phyloP scores from a whole-genome alignment of 1,140 invertebrate genomes.

The Cherax quadricarinatus region DNA sequence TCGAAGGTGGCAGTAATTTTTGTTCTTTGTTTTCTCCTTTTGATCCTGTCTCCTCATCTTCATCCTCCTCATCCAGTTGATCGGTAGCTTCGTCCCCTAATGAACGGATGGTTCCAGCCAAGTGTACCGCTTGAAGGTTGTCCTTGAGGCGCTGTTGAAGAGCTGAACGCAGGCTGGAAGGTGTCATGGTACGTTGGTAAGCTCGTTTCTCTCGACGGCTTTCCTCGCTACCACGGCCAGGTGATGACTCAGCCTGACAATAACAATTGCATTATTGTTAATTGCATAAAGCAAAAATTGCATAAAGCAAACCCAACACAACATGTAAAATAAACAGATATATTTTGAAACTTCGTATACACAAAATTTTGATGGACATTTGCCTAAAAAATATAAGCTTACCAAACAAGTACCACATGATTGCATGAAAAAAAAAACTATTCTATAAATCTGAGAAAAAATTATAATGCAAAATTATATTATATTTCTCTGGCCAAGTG shows the following conservation, averaged over 20 bases:
- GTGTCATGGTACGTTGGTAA: conserved; percentile 74
- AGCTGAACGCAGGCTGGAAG: conserved; percentile 72
- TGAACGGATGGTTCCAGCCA: conserved; percentile 73
- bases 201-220: conserved; percentile 70
- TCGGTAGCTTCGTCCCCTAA: conserved; percentile 61
- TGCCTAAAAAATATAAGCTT: too few species aligned
- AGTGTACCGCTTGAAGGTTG: conserved; percentile 72
- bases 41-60: conserved; percentile 39
- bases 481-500: too few species aligned
- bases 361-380: too few species aligned
- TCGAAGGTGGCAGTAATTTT: conserved; percentile 75
- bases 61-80: conserved; percentile 46
- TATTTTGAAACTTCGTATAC: too few species aligned
- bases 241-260: conserved; percentile 16
- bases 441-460: too few species aligned
- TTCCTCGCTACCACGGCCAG: not conserved
- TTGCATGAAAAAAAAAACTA: too few species aligned
- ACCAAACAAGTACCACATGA: too few species aligned
- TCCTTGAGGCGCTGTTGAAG: conserved; percentile 73
- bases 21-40: conserved; percentile 33
- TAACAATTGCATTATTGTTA: not conserved
- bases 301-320: too few species aligned
- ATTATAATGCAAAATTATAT: too few species aligned
- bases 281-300: not conserved
- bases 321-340: too few species aligned